A percentile compares a stretch with the other conserved stretches of the same genome.
Evolutionary conservation across 2,113 vertebrate species (phyloP).

Genomic region (Heterotis niloticus): DNA sequence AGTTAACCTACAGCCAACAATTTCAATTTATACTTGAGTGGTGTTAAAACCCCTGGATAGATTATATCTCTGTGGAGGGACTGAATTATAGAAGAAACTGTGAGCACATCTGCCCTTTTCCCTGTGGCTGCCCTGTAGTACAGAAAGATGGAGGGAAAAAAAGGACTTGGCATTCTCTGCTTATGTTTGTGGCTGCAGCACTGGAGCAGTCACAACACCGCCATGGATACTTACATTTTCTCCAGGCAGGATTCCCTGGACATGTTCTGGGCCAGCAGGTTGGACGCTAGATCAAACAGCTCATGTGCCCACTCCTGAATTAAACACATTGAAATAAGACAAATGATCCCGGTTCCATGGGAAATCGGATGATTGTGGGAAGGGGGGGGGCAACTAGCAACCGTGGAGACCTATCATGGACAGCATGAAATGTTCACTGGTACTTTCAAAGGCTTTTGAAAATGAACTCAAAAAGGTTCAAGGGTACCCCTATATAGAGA

Average conservation of each 20-base stretch:
- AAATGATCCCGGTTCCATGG: not conserved
- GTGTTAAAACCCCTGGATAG: constrained; percentile 7
- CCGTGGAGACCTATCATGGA: no score
- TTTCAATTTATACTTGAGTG: not conserved
- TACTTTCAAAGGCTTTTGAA: no score
- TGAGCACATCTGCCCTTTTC: constrained; percentile 16
- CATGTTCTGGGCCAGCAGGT: constrained; percentile 93
- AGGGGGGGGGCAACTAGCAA: no score
- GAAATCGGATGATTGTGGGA: not conserved
- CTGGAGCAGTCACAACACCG: not conserved
- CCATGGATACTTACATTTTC: constrained; percentile 79
- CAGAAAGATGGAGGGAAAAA: constrained; percentile 11
- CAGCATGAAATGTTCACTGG: no score
- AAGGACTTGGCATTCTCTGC: not conserved
- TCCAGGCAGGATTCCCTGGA: constrained; percentile 90
- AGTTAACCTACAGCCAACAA: constrained; percentile 4
- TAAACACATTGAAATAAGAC: not conserved
- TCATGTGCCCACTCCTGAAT: constrained; percentile 91
- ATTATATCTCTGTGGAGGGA: constrained; percentile 11
- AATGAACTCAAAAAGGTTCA: no score
- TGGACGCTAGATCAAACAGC: constrained; percentile 90
- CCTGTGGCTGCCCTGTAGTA: constrained; percentile 8
- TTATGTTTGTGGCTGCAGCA: not conserved
- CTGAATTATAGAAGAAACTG: constrained; percentile 6
- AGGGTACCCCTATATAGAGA: no score